These are phyloP conservation scores for Gryllus bimaculatus DNA, from an alignment of 1,140 invertebrate genomes.

Conservation along the genomic window DNA sequence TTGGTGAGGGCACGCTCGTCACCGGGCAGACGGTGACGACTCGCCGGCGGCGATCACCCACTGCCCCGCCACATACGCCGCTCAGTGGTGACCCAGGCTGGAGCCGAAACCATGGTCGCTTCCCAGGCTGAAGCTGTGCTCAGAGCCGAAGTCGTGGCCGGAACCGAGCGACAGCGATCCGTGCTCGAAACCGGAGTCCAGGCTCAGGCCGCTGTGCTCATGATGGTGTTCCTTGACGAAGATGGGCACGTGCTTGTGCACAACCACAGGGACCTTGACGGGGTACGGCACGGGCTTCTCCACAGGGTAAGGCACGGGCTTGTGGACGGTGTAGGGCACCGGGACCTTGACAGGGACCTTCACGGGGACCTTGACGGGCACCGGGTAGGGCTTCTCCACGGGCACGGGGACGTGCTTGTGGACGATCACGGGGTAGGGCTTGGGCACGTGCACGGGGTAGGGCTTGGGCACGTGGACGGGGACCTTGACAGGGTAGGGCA, in stretches of 20 bases:
- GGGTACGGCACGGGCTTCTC: conserved; percentile 6
- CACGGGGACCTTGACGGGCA: background rate
- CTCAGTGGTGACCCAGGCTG: background rate
- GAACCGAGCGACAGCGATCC: background rate
- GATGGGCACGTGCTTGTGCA: background rate
- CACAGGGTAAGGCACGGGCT: conserved; percentile 3
- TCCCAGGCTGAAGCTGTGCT: background rate
- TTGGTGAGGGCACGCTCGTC: too few relatives aligned
- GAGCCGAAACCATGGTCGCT: background rate
- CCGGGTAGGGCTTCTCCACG: conserved; percentile 10
- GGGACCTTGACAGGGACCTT: background rate
- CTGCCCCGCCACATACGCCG: background rate
- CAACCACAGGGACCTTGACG: background rate
- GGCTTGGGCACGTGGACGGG: background rate
- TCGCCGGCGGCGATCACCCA: background rate
- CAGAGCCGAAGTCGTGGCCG: background rate
- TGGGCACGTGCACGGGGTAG: conserved; percentile 7
- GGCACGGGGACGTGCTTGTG: background rate
- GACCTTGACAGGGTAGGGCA: conserved; percentile 7
- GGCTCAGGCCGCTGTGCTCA: background rate
- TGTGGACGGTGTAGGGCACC: background rate
- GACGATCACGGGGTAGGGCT: background rate
- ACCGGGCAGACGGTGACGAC: too few relatives aligned
- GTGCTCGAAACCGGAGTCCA: background rate
- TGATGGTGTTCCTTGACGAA: background rate